These are phyloP conservation scores for Penaeus chinensis DNA, from an alignment of 1,140 invertebrate species.

Conservation along the genomic window DNA sequence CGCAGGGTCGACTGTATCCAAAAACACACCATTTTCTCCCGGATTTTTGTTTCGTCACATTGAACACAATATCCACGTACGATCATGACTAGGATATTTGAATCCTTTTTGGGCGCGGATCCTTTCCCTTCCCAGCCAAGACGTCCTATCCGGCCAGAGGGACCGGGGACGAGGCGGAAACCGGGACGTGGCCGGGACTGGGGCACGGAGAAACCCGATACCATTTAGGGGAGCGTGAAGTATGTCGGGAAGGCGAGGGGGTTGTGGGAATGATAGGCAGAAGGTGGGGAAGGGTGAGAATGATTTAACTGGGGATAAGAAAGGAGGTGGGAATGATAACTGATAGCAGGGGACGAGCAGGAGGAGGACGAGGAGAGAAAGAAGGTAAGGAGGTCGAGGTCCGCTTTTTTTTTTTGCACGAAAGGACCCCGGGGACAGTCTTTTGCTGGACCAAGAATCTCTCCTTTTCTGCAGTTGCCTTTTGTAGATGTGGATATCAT, in stretches of 20 bases:
- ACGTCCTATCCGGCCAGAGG: neutral
- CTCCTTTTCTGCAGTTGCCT: no score
- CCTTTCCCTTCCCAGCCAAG: no score
- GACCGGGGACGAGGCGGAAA: neutral
- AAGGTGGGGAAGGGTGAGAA: neutral
- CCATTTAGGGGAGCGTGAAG: neutral
- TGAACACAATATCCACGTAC: no score
- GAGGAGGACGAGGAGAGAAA: neutral
- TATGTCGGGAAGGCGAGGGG: neutral
- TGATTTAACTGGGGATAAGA: slow-evolving; percentile 14
- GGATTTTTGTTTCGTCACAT: no score
- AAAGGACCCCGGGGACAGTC: no score
- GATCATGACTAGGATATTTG: no score
- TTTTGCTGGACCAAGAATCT: no score
- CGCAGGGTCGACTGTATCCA: no score
- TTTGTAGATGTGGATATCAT: no score
- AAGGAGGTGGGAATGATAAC: neutral
- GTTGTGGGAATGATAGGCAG: neutral
- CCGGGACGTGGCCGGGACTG: neutral
- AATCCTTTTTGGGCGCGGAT: no score
- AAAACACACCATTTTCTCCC: no score
- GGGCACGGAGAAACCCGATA: slow-evolving; percentile 1
- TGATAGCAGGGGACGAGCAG: neutral
- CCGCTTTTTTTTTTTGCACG: no score
- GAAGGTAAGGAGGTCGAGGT: neutral